Base-by-base conservation (phyloP, 2,113 vertebrate genomes). In the Anolis carolinensis region DNA sequence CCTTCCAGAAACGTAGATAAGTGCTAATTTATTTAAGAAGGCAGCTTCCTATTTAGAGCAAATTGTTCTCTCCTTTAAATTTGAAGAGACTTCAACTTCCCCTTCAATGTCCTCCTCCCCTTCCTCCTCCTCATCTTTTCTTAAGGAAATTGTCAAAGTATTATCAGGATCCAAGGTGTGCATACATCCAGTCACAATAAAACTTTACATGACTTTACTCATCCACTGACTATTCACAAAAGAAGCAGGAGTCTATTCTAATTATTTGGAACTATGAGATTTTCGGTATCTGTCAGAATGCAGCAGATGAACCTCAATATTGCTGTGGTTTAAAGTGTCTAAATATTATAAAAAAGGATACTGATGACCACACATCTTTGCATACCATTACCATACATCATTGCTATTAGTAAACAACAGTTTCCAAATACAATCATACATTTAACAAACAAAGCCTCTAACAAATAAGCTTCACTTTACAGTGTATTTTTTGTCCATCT, bases 1-100 rank as follows among this genome's bases (percentile, higher is more conserved):
- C 83, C 85, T 87, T 88, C 80, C 84, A 92, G 72, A 68, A 94
- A 93, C 89, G 88, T 81, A 91, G 90, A 83, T 87, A 93, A 89
- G 30, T 91, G 88, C 68, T 92, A 93, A 92, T 89, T 73, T 77
- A 87, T 89, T 88, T 90, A 59, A 86, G 85, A 90, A 85, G 84
- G 79, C 87, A 59, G 86, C 86, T 89, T 92, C 90, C 90, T 87
- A 79, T 89, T 89, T 82, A 73, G 16, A 0, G 0, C 30, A 74
- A 87, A 93, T 90, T 84, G 68, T 72, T 76, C 92, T 71, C 86
- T 83, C 48, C 13, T 59, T 91, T 72, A 63, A 72, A 73, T 52
- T 78, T 71, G 32, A 70, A 79, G 67, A 13, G 14, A 34, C 59
- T 52, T 78, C 32, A 16, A 59, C 55, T 68, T 68, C 65, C 9